These are phyloP conservation scores for Ambastaia sidthimunki DNA, from an alignment of 2,797 vertebrate genomes.

Conservation along the genomic window DNA sequence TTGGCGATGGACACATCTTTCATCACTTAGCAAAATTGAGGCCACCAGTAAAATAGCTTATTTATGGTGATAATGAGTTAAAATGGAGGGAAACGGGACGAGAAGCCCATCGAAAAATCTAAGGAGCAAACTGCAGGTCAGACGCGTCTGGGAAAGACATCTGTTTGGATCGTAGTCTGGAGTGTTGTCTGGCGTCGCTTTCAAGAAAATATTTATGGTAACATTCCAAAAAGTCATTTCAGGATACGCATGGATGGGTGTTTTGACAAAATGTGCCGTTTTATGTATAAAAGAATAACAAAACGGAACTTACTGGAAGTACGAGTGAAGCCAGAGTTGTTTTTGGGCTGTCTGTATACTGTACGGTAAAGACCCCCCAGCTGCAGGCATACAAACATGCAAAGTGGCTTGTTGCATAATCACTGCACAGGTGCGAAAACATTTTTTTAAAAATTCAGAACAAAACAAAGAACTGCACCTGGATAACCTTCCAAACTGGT, in stretches of 20 bases:
- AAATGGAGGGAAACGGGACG: background rate
- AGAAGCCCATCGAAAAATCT: background rate
- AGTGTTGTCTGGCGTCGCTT: conserved; percentile 1
- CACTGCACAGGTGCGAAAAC: background rate
- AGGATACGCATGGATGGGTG: conserved; percentile 8
- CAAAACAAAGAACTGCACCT: conserved; percentile 74
- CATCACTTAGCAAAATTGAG: conserved; percentile 26
- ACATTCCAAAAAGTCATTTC: conserved; percentile 3
- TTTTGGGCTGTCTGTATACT: conserved; percentile 95
- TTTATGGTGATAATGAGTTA: conserved; percentile 19
- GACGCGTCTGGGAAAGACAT: conserved; percentile 21
- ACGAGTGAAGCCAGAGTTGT: conserved; percentile 93
- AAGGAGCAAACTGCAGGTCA: conserved; percentile 22
- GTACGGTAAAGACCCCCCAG: conserved; percentile 96
- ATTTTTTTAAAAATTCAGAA: background rate
- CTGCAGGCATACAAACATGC: conserved; percentile 70
- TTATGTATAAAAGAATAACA: background rate
- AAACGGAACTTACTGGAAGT: conserved; percentile 88
- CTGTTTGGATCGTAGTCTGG: background rate
- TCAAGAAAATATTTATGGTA: conserved; percentile 12
- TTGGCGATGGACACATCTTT: conserved; percentile 6
- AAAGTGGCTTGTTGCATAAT: background rate
- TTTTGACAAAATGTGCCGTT: background rate
- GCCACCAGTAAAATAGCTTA: conserved; percentile 17
- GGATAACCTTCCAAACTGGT: conserved; percentile 97